Conservation (phyloP, 2,888 invertebrate species). For the Punctoribates punctum region DNA sequence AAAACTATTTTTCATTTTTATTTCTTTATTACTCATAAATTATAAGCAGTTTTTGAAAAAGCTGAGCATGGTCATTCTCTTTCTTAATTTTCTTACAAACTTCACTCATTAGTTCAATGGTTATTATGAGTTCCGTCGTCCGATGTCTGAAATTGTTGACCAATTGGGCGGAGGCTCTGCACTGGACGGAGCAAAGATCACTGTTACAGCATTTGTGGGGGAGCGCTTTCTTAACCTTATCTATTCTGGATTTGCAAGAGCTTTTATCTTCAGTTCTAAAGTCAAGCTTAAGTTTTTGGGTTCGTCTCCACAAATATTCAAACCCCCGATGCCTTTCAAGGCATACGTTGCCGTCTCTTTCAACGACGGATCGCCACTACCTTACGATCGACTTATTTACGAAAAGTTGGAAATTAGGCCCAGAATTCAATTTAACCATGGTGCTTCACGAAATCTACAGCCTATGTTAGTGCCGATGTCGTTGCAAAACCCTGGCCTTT, state of each 20-base stretch:
- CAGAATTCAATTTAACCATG: slow-evolving; percentile 54
- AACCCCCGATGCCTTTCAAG: slow-evolving; percentile 87
- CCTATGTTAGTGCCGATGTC: slow-evolving; percentile 63
- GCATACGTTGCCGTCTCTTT: slow-evolving; percentile 81
- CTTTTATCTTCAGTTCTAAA: slow-evolving; percentile 81
- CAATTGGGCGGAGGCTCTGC: slow-evolving; percentile 50
- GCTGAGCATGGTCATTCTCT: no score
- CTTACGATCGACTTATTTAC: slow-evolving; percentile 62
- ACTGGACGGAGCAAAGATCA: slow-evolving; percentile 73
- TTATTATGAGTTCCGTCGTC: slow-evolving; percentile 78
- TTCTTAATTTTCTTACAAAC: no score
- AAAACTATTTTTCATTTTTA: slow-evolving; percentile 38
- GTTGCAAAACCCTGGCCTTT: slow-evolving; percentile 68
- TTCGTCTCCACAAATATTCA: slow-evolving; percentile 86
- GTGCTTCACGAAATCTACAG: slow-evolving; percentile 58
- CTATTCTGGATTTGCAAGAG: slow-evolving; percentile 78
- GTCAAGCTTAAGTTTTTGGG: slow-evolving; percentile 79
- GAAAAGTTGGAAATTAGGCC: slow-evolving; percentile 67
- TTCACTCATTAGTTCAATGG: slow-evolving; percentile 77
- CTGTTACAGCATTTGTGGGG: slow-evolving; percentile 78
- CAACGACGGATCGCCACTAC: slow-evolving; percentile 80
- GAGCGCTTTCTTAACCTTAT: slow-evolving; percentile 80
- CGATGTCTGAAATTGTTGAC: slow-evolving; percentile 71
- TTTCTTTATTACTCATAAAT: no score
- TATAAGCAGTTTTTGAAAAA: no score